A percentile compares a stretch with the other conserved stretches of the same genome.
phyloP scores from a whole-genome alignment of 2,797 vertebrate species.

The Podarcis lilfordi region DNA sequence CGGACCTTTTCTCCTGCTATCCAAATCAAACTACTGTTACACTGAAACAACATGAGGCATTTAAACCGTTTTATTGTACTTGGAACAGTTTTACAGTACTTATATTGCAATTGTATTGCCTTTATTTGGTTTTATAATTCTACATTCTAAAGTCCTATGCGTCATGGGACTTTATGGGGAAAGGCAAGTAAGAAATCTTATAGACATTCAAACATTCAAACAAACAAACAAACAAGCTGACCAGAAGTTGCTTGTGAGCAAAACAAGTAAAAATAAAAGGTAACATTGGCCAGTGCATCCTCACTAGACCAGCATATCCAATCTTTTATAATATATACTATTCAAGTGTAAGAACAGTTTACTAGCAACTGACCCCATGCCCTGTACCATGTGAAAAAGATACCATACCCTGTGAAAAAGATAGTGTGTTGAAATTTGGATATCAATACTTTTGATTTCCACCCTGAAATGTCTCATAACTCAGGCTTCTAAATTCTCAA shows the following conservation, averaged over 20 bases:
- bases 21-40: not conserved
- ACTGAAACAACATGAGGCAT: not conserved
- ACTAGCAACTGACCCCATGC: not conserved
- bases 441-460: not conserved
- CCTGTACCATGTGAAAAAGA: not conserved
- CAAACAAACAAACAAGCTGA: not conserved
- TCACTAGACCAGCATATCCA: not conserved
- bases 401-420: not conserved
- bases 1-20: not conserved
- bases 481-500: not conserved
- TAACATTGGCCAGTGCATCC: not conserved
- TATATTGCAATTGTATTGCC: too few species aligned
- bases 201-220: too few species aligned
- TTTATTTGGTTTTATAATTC: too few species aligned
- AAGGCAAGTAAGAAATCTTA: too few species aligned
- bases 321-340: not conserved
- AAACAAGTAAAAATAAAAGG: slow-evolving; percentile 26
- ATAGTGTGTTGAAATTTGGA: not conserved
- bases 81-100: too few species aligned
- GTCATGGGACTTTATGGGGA: too few species aligned
- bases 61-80: not conserved
- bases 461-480: not conserved
- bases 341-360: not conserved
- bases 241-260: slow-evolving; percentile 32
- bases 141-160: too few species aligned